These are phyloP conservation scores for Pristionchus entomophagus DNA, from an alignment of 2,888 invertebrate species.

Conservation along the genomic window DNA sequence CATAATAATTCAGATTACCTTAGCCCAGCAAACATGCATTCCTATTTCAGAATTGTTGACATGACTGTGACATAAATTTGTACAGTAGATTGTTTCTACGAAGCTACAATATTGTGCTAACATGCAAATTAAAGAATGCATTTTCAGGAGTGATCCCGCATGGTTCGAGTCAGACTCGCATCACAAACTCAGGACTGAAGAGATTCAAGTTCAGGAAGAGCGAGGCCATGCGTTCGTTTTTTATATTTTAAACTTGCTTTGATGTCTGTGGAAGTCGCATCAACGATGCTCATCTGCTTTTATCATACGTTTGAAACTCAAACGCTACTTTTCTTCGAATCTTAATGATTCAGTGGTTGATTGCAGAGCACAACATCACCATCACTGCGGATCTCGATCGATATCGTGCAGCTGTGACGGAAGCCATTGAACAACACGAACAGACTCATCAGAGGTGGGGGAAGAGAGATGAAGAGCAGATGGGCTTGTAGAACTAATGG, in stretches of 20 bases:
- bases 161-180: neutral
- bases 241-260: neutral
- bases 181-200: constrained; percentile 6
- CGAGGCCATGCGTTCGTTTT: constrained; percentile 1
- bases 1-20: too few relatives aligned
- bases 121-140: neutral
- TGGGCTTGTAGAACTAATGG: too few relatives aligned
- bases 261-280: neutral
- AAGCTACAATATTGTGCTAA: too few relatives aligned
- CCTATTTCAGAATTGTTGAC: too few relatives aligned
- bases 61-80: too few relatives aligned
- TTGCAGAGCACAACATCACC: constrained; percentile 7
- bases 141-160: neutral
- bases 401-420: neutral
- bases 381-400: neutral
- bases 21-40: too few relatives aligned
- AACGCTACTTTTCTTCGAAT: neutral
- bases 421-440: neutral
- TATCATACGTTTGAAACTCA: neutral
- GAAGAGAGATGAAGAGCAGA: too few relatives aligned
- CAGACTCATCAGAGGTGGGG: neutral
- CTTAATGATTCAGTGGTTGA: too few relatives aligned
- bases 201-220: constrained; percentile 40
- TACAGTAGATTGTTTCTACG: neutral
- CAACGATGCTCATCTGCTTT: neutral